A percentile compares a stretch with the other conserved stretches of the same genome.
Conservation (phyloP, 2,888 invertebrate genomes). For the Drosophila kokeensis region DNA sequence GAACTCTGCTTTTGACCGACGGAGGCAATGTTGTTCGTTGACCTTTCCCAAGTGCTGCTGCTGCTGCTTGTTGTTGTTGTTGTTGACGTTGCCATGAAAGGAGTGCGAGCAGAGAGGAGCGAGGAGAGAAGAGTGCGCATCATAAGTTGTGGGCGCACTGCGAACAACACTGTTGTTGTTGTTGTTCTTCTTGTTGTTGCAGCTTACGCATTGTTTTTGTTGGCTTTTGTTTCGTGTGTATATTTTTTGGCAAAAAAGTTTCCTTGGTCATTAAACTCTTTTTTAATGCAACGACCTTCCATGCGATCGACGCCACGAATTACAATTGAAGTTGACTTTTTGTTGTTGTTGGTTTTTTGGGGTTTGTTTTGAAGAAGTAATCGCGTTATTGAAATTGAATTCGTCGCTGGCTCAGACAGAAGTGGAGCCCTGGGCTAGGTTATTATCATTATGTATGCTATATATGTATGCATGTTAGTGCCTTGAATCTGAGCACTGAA, state of each 20-base stretch:
- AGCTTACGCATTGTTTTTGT: constrained; percentile 31
- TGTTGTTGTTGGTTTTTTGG: constrained; percentile 8
- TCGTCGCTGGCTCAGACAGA: constrained; percentile 48
- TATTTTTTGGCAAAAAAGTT: constrained; percentile 65
- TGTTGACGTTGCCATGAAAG: constrained; percentile 71
- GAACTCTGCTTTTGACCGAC: constrained; percentile 80
- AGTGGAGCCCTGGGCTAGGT: constrained; percentile 54
- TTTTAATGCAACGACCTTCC: constrained; percentile 78
- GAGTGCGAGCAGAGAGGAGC: constrained; percentile 43
- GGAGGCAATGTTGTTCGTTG: constrained; percentile 80
- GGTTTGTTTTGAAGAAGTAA: constrained; percentile 54
- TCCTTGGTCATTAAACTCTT: constrained; percentile 79
- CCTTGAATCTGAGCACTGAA: constrained; percentile 70
- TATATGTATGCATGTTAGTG: constrained; percentile 17
- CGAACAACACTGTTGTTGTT: constrained; percentile 17
- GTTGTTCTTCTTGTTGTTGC: constrained; percentile 24
- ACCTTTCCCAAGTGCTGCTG: constrained; percentile 76
- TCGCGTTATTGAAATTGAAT: constrained; percentile 64
- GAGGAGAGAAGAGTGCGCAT: constrained; percentile 27
- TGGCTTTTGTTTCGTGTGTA: constrained; percentile 67
- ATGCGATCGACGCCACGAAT: constrained; percentile 67
- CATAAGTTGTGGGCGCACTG: constrained; percentile 53
- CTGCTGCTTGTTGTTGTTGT: constrained; percentile 12
- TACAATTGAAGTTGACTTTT: constrained; percentile 62
- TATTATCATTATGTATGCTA: constrained; percentile 35